Evolutionary conservation across 2,888 invertebrate genomes (phyloP).

Genomic region (Apodemia mormo): DNA sequence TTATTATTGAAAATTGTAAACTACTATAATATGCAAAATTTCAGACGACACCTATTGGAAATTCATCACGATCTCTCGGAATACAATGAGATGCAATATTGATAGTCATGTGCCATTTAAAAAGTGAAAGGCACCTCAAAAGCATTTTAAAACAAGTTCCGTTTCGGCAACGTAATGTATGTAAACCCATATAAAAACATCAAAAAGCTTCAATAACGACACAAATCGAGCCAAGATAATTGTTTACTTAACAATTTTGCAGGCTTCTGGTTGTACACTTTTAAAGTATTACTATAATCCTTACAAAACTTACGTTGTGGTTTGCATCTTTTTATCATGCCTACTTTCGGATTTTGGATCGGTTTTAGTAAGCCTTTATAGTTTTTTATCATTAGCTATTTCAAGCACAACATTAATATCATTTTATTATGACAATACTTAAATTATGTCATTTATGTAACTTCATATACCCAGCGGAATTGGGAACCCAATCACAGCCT

Average conservation of each 20-base stretch:
- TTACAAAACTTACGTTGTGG: neutral
- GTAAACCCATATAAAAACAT: constrained; percentile 29
- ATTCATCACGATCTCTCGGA: constrained; percentile 1
- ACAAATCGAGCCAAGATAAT: neutral
- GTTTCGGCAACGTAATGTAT: constrained; percentile 42
- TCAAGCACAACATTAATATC: too few species aligned
- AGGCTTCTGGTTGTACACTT: neutral
- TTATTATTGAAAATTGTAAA: too few species aligned
- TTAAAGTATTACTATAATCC: neutral
- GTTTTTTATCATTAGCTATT: too few species aligned
- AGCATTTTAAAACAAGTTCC: constrained; percentile 45
- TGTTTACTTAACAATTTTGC: constrained; percentile 16
- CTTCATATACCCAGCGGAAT: too few species aligned
- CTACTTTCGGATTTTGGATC: neutral
- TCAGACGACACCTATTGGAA: neutral
- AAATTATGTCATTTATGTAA: too few species aligned
- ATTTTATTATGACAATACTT: too few species aligned
- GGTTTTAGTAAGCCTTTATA: too few species aligned
- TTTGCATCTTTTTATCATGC: neutral
- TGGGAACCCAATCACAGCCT: too few species aligned
- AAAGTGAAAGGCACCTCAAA: constrained; percentile 48
- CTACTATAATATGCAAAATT: neutral
- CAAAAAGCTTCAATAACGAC: constrained; percentile 11
- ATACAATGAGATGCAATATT: constrained; percentile 27
- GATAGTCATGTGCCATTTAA: constrained; percentile 38